Percentiles rank a stretch among this genome's conserved stretches.
phyloP scores from a whole-genome alignment of 1,140 invertebrate species.

The Orussus abietinus region DNA sequence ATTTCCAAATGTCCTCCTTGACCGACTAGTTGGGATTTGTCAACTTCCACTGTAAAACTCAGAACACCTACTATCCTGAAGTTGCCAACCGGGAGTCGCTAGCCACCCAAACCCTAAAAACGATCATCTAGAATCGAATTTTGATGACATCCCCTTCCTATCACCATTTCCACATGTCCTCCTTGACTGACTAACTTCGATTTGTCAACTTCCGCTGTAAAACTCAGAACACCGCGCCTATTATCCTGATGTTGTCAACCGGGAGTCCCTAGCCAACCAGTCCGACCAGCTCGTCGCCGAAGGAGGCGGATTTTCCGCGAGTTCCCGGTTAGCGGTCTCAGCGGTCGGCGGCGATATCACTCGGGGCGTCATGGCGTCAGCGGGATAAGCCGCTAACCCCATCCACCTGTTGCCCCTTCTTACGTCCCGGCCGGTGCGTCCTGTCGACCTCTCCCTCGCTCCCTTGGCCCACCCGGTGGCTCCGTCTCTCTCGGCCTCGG shows the following conservation, averaged over 20 bases:
- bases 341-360: conserved; percentile 28
- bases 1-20: no score
- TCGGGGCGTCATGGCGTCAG: conserved; percentile 42
- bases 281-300: no score
- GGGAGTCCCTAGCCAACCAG: no score
- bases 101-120: no score
- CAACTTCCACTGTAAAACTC: no score
- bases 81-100: no score
- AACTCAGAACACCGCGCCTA: no score
- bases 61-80: no score
- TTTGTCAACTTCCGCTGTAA: no score
- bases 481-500: conserved; percentile 13
- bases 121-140: conserved; percentile 5
- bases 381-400: conserved; percentile 51
- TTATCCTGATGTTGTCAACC: no score
- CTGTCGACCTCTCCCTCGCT: conserved; percentile 10
- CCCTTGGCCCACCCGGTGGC: conserved; percentile 10
- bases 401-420: conserved; percentile 54
- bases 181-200: no score
- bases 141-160: neutral
- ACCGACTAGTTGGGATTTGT: no score
- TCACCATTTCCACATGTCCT: conserved; percentile 1
- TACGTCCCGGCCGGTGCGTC: conserved; percentile 24
- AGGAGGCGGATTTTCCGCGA: neutral
- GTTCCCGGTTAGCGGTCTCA: conserved; percentile 14